Base-by-base conservation (phyloP, 64 coral and sea anemone genomes). In the Montipora efflorescens region DNA sequence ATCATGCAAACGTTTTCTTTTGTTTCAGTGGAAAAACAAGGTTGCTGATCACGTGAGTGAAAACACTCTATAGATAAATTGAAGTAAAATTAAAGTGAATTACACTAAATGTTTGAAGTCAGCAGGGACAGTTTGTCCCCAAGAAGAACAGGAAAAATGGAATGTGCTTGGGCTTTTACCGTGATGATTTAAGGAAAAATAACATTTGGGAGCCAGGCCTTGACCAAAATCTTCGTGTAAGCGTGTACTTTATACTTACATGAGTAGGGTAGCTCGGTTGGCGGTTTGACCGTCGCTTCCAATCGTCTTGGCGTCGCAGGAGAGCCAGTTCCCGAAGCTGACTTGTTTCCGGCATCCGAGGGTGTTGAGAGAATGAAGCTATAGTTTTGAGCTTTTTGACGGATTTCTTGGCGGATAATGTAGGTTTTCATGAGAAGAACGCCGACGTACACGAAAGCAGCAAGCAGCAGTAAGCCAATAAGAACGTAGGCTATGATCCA, bases 251-350 rank as follows among this genome's bases (percentile, higher is more conserved):
- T 57, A 57, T 59, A 66, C 55, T 72, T 78, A 95, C 93, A 88
- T 21, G 87, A 90, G 15, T 78, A 95, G 1, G 93, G 87, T 9
- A 59, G 76, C 18, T 68, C 16, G 19, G 45, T 88, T 62, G 93
- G 93, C 73, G 89, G 88, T 83, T 78, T 95, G 13, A 95, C 45
- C 20, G 93, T 78, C 3, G 93, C 93, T 57, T 95, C 93, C 55
- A 95, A 72, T 67, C 22, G 88, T 59, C 78, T 95, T 4, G 88
- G 93, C 50, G 83, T 90, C 57, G 93, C 87, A 50, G 93, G 77
- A 1, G 62, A 49, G 8, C 48, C 82, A 6, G 44, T 71, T 68
- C 44, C 80, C 10, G 47, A 53, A 21, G 47, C 18, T 77, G 80
- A 55, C 22, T 76, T 59, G 21, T n/a, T 66, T 57, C 52, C 52